These are phyloP conservation scores for Tridacna crocea DNA, from an alignment of 2,888 invertebrate species.

Conservation along the genomic window DNA sequence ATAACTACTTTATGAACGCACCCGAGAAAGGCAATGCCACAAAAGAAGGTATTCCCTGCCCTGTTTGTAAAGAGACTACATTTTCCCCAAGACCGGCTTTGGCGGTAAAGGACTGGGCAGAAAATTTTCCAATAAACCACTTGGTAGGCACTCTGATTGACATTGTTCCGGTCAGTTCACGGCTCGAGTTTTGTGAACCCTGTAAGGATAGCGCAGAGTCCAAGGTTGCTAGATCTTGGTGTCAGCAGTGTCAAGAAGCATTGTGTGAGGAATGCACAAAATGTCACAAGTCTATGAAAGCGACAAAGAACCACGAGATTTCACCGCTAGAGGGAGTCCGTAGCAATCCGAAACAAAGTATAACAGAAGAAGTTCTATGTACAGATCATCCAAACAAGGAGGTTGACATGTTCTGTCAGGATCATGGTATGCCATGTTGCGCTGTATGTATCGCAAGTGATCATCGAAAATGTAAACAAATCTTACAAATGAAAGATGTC, in stretches of 20 bases:
- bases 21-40: slow-evolving; percentile 57
- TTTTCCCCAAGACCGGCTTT: slow-evolving; percentile 53
- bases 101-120: slow-evolving; percentile 60
- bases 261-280: slow-evolving; percentile 64
- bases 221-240: slow-evolving; percentile 63
- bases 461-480: slow-evolving; percentile 60
- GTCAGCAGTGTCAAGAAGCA: slow-evolving; percentile 64
- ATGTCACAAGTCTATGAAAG: slow-evolving; percentile 65
- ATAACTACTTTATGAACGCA: slow-evolving; percentile 54
- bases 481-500: slow-evolving; percentile 58
- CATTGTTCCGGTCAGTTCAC: slow-evolving; percentile 52
- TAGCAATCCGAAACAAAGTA: slow-evolving; percentile 60
- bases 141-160: slow-evolving; percentile 63
- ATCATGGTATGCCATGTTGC: slow-evolving; percentile 64
- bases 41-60: slow-evolving; percentile 63
- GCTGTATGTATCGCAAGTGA: slow-evolving; percentile 60
- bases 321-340: slow-evolving; percentile 58
- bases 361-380: slow-evolving; percentile 60
- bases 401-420: slow-evolving; percentile 65
- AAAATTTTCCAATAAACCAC: slow-evolving; percentile 65
- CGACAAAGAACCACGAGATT: slow-evolving; percentile 62
- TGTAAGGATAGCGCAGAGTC: slow-evolving; percentile 59
- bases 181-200: slow-evolving; percentile 64
- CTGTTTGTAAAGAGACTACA: slow-evolving; percentile 54
- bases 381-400: slow-evolving; percentile 58